Evolutionary conservation across 2,797 vertebrate genomes (phyloP).

Genomic region (Simalia tracyae): DNA sequence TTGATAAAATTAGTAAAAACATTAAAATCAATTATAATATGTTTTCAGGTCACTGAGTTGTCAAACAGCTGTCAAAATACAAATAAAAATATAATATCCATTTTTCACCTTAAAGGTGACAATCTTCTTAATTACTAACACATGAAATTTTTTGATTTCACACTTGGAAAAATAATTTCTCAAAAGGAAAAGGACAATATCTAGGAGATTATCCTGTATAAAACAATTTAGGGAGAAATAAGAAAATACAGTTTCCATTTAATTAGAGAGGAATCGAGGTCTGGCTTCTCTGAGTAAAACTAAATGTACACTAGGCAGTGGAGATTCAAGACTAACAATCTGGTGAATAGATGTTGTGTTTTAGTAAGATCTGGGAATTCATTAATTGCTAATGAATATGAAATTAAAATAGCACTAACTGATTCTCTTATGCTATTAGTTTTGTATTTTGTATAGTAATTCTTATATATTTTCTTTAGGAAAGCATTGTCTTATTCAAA

Average conservation of each 20-base stretch:
- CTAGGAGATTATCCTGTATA: background rate
- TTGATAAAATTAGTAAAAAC: background rate
- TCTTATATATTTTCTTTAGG: background rate
- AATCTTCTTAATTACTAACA: background rate
- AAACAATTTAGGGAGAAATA: background rate
- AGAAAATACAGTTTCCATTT: background rate
- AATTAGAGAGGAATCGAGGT: background rate
- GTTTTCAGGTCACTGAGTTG: background rate
- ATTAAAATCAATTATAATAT: background rate
- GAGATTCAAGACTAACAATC: background rate
- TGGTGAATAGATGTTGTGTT: background rate
- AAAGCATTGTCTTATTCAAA: conserved; percentile 14
- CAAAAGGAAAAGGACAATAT: background rate
- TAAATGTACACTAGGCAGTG: background rate
- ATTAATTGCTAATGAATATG: conserved; percentile 2
- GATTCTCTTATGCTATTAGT: conserved; percentile 11
- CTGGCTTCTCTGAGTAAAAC: background rate
- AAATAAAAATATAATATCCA: background rate
- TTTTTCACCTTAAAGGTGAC: background rate
- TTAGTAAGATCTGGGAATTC: background rate
- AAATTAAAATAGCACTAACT: conserved; percentile 6
- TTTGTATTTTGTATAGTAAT: conserved; percentile 13
- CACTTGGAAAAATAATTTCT: background rate
- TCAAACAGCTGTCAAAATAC: background rate
- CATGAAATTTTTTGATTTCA: background rate